Base-by-base conservation (phyloP, 2,113 vertebrate genomes). In the Catagonus wagneri region DNA sequence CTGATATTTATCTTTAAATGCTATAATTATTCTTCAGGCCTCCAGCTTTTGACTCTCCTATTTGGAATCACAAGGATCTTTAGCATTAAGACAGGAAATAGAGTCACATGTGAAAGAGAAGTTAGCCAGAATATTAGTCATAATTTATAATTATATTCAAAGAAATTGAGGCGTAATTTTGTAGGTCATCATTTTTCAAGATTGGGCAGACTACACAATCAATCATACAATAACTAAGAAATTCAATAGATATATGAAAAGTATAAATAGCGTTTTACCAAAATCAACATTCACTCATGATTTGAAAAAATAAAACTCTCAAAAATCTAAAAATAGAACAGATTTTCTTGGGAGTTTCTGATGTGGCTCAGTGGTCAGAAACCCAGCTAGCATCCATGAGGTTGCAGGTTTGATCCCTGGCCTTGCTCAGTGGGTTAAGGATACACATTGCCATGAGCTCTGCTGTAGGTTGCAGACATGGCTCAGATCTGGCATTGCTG, bases 201-300 rank as follows among this genome's bases (percentile, higher is more conserved):
- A 61, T 44, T 81, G 12, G 23, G 11, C 2, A 58, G 32, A 92
- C 20, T 76, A 84, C 34, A 5, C 15, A 74, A 78, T 61, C 22
- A 90, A 44, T 95, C 7, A 25, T 52, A 15, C 34, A 3, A 34
- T 79, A 16, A 79, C 22, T 54, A 52, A 63, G 63, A 50, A 68
- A 93, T 69, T 50, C 22, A 88, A 88, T 39, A 87, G 34, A 90
- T 68, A 56, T 78, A 78, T 78, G 56, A 56, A 78, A n/a, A n/a
- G 23, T 72, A 56, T 90, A 83, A 97, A 34, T 22, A 80, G 1
- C 25, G 39, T 71, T 76, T 89, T 81, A 34, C 15, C 27, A 83
- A 88, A 95, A 79, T 72, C 19, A 61, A 52, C n/a, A 52, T 39
- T 17, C 14, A 84, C 29, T 76, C 15, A 16, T 50, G 23, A 34